Conservation (phyloP, 2,797 vertebrate species). For the Schizopygopsis pylzovi region DNA sequence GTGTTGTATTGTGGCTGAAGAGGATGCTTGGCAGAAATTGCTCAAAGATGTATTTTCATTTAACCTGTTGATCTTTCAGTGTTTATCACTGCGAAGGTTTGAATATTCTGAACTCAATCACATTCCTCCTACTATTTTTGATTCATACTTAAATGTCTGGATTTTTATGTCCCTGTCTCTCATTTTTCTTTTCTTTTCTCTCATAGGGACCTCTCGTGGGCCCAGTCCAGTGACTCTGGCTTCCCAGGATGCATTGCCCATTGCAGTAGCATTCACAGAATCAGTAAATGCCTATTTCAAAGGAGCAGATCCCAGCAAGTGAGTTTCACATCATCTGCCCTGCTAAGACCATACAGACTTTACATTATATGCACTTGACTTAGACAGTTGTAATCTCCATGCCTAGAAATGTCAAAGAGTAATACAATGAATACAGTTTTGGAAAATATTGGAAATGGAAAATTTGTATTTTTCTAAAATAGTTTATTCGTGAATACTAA, state of each 20-base stretch:
- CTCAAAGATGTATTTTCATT: neutral
- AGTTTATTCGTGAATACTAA: neutral
- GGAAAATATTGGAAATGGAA: neutral
- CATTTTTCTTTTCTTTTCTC: neutral
- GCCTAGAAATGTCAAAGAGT: neutral
- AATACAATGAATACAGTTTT: neutral
- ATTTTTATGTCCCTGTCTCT: neutral
- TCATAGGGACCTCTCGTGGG: constrained; percentile 92
- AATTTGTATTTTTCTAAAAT: neutral
- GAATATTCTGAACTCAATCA: neutral
- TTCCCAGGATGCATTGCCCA: constrained; percentile 93
- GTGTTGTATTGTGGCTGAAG: constrained; percentile 17
- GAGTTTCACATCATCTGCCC: constrained; percentile 75
- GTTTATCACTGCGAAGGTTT: neutral
- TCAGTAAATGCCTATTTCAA: constrained; percentile 99
- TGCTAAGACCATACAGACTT: constrained; percentile 7
- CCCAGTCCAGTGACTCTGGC: constrained; percentile 96
- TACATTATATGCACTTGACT: neutral
- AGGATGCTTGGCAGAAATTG: constrained; percentile 28
- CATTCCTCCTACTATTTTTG: neutral
- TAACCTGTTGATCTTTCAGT: constrained; percentile 6
- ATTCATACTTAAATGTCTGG: neutral
- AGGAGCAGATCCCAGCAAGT: constrained; percentile 98
- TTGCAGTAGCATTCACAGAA: constrained; percentile 96
- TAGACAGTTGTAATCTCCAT: neutral